Conservation (phyloP, 2,797 vertebrate genomes). For the Hyperoplus lanceolatus region DNA sequence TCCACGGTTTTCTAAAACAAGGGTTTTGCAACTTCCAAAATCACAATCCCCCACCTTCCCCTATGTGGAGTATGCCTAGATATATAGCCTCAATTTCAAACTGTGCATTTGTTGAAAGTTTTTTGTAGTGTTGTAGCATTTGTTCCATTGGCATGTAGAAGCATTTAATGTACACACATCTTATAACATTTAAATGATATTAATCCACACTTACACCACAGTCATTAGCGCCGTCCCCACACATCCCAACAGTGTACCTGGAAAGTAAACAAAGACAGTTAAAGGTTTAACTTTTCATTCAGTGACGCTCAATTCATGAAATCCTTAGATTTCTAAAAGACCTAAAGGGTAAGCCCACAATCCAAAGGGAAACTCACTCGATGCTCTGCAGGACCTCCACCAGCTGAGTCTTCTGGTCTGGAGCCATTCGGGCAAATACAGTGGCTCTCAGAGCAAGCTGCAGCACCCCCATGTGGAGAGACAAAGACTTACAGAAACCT, state of each 20-base stretch:
- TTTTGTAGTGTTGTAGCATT: too few relatives aligned
- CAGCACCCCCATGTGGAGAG: constrained; percentile 69
- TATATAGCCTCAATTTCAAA: too few relatives aligned
- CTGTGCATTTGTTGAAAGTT: too few relatives aligned
- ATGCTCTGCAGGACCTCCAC: constrained; percentile 95
- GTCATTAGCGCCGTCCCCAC: constrained; percentile 98
- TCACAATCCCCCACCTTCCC: too few relatives aligned
- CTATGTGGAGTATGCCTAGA: background rate
- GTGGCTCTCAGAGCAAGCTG: constrained; percentile 93
- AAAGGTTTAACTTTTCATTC: background rate
- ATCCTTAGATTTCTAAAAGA: background rate
- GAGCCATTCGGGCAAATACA: constrained; percentile 97
- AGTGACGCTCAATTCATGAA: too few relatives aligned
- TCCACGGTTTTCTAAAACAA: too few relatives aligned
- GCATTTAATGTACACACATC: too few relatives aligned
- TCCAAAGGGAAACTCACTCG: constrained; percentile 88
- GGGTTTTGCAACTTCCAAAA: too few relatives aligned
- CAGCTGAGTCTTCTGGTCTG: constrained; percentile 98
- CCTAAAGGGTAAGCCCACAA: background rate
- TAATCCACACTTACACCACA: constrained; percentile 92
- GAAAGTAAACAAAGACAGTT: constrained; percentile 28
- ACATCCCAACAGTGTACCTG: constrained; percentile 99
- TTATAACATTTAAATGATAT: background rate
- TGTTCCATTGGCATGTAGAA: too few relatives aligned
- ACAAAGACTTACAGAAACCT: constrained; percentile 34